These are phyloP conservation scores for Conus ventricosus DNA, from an alignment of 1,140 invertebrate genomes.

Conservation along the genomic window DNA sequence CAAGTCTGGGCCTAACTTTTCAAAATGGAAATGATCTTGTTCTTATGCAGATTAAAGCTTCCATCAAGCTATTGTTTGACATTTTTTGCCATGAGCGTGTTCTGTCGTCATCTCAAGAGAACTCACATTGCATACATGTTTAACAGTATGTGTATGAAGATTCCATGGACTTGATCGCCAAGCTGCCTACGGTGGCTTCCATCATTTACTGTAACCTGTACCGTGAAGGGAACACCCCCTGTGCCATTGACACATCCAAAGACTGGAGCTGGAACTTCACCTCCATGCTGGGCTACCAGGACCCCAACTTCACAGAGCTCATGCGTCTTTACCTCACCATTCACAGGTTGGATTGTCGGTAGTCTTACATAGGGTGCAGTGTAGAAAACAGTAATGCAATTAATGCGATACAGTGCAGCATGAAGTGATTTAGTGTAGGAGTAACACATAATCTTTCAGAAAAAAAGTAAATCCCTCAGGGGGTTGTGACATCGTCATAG, in stretches of 20 bases:
- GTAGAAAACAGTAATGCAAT: neutral
- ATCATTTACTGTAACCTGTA: slow-evolving; percentile 95
- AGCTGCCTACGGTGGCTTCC: slow-evolving; percentile 94
- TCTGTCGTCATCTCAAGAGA: no score
- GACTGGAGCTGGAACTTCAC: slow-evolving; percentile 97
- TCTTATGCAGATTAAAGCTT: no score
- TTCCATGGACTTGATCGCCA: slow-evolving; percentile 96
- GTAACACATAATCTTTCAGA: no score
- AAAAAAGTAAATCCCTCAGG: no score
- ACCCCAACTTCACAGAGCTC: slow-evolving; percentile 91
- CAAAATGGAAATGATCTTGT: no score
- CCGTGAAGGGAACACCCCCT: slow-evolving; percentile 89
- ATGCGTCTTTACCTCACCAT: slow-evolving; percentile 97
- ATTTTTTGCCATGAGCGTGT: no score
- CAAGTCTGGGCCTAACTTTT: no score
- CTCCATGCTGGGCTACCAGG: slow-evolving; percentile 93
- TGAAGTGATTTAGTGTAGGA: no score
- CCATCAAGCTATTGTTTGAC: no score
- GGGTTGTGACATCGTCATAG: no score
- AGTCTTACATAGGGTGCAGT: neutral
- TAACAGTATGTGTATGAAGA: slow-evolving; percentile 89
- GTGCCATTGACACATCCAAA: slow-evolving; percentile 89
- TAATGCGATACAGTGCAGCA: neutral
- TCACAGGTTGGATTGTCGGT: slow-evolving; percentile 79
- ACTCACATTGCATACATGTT: neutral